phyloP scores from a whole-genome alignment of 1,140 invertebrate species.

The Brachionus sp. region DNA sequence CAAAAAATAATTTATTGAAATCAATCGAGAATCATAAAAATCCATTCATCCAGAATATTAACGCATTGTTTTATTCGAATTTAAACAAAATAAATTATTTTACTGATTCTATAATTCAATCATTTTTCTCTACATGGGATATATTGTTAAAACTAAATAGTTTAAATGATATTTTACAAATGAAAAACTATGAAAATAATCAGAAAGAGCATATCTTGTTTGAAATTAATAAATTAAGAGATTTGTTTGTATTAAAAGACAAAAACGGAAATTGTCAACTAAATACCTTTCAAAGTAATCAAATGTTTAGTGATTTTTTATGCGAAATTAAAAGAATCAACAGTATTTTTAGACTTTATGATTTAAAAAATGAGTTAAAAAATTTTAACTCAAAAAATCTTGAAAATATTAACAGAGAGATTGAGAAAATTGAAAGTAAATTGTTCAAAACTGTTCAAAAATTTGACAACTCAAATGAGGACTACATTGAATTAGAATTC shows the following conservation, averaged over 20 bases:
- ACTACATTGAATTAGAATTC: background rate
- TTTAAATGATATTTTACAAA: background rate
- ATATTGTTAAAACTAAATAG: background rate
- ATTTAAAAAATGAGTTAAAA: background rate
- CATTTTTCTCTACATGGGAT: background rate
- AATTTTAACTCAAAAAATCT: background rate
- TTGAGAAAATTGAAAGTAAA: background rate
- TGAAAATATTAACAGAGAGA: background rate
- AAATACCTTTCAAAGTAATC: background rate
- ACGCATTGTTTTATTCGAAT: background rate
- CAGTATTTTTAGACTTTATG: background rate
- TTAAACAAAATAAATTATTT: background rate
- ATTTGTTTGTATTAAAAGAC: background rate
- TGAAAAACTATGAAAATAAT: background rate
- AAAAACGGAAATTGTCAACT: background rate
- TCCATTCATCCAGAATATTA: background rate
- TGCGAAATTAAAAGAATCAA: background rate
- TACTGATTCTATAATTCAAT: background rate
- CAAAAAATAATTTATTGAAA: background rate
- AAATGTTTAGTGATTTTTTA: background rate
- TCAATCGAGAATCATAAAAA: background rate
- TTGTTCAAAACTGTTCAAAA: background rate
- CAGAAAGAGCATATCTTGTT: background rate
- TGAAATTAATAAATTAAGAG: background rate
- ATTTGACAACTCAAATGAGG: background rate